Conservation (phyloP, 2,888 invertebrate genomes). For the Glyphotaelius pellucidus region DNA sequence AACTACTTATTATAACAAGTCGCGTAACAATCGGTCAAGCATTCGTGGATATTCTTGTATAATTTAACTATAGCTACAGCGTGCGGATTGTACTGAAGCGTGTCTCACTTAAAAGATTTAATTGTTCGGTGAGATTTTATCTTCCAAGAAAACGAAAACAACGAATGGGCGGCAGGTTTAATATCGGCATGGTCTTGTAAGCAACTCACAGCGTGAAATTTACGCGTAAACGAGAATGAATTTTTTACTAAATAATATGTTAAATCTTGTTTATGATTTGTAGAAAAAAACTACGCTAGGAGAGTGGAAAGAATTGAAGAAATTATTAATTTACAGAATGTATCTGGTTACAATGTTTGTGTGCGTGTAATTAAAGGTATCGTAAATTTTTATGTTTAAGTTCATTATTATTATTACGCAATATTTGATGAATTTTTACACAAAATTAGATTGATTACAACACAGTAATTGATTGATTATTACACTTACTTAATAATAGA, state of each 20-base stretch:
- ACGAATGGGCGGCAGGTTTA: neutral
- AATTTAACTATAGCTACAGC: neutral
- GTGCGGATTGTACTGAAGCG: neutral
- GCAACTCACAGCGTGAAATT: conserved; percentile 2
- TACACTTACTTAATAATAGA: too few species aligned
- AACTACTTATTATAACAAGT: neutral
- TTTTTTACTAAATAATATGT: neutral
- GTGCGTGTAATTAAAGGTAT: neutral
- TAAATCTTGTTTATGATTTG: neutral
- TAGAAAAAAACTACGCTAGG: neutral
- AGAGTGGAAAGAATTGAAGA: neutral
- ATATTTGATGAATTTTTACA: too few species aligned
- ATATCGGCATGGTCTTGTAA: neutral
- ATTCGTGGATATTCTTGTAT: neutral
- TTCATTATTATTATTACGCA: too few species aligned
- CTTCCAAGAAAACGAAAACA: neutral
- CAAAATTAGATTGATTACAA: too few species aligned
- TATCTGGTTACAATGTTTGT: neutral
- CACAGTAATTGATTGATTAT: neutral
- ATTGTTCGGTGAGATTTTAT: neutral
- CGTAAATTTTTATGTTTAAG: neutral
- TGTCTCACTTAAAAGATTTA: neutral
- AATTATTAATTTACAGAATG: neutral
- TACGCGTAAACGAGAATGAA: neutral
- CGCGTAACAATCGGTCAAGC: neutral